Base-by-base conservation (phyloP, 2,888 invertebrate species). In the Altica lythri region DNA sequence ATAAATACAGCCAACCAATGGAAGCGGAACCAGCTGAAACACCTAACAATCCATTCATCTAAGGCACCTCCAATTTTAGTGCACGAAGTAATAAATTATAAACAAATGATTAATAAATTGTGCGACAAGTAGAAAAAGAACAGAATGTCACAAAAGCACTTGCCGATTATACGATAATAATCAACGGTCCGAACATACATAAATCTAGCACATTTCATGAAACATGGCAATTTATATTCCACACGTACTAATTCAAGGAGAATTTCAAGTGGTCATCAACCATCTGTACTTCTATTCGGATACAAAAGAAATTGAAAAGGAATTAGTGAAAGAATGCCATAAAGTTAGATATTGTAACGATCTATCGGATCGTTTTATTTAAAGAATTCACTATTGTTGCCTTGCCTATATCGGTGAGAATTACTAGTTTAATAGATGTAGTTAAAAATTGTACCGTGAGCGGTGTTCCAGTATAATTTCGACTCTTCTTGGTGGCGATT, bases 81-180 rank as follows among this genome's bases (percentile, higher is more conserved):
- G 13, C 22, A 40, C 4, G 40, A 22, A 9, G 40, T 40, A 22
- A 22, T 19, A 40, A 10, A 40, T 40, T 40, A 12, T 12, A 13
- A 40, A 22, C 19, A 18, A 13, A 42, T 42, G 42, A n/a, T n/a
- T 42, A 10, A 42, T 22, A 18, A 22, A n/a, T n/a, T n/a, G n/a
- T n/a, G n/a, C n/a, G n/a, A 25, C 10, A 27, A 9, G 17, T 46
- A 34, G 17, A 46, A 46, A 14, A 30, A 34, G 46, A 34, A 14
- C 30, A 14, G 14, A 35, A 32, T n/a, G 8, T 19, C 34, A 34
- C 46, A 16, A 35, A 46, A 46, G 46, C 22, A 46, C 35, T 46
- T n/a, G 46, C 19, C 35, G 30, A 46, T 22, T 10, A 46, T 30
- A 46, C 46, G 18, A 30, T 46, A 30, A 35, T 22, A 46, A 46